Evolutionary conservation across 2,888 invertebrate genomes (phyloP).

Genomic region (Hydroisotoma schaefferi): DNA sequence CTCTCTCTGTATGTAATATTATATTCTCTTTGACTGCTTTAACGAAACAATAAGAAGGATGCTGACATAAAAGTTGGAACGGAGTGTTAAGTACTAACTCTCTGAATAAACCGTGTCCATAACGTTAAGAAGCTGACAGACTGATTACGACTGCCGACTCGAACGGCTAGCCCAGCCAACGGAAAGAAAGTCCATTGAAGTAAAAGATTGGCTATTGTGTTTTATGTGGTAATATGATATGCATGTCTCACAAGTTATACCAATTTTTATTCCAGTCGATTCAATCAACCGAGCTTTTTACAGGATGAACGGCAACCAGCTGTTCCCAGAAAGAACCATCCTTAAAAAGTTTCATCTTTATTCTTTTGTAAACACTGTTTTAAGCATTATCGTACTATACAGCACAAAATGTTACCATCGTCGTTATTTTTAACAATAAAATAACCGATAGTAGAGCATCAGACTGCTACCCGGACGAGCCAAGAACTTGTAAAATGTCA

Average conservation of each 20-base stretch:
- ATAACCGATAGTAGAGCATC: too few species aligned
- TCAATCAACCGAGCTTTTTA: conserved; percentile 9
- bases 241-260: conserved; percentile 11
- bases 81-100: too few species aligned
- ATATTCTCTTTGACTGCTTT: too few species aligned
- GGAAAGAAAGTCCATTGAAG: not conserved
- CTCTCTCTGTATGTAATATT: too few species aligned
- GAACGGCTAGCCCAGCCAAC: too few species aligned
- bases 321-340: not conserved
- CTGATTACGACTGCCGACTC: conserved; percentile 1
- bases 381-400: not conserved
- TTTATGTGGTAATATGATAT: conserved; percentile 12
- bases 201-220: not conserved
- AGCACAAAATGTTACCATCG: too few species aligned
- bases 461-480: too few species aligned
- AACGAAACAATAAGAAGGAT: too few species aligned
- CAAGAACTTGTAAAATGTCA: conserved; percentile 2
- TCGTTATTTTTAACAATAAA: too few species aligned
- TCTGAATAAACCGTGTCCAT: conserved; percentile 1
- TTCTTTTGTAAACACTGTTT: not conserved
- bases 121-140: not conserved
- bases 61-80: too few species aligned
- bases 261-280: conserved; percentile 14
- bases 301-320: conserved; percentile 11
- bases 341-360: not conserved